Base-by-base conservation (phyloP, 2,888 invertebrate genomes). In the Cryptophagus acutangulus region DNA sequence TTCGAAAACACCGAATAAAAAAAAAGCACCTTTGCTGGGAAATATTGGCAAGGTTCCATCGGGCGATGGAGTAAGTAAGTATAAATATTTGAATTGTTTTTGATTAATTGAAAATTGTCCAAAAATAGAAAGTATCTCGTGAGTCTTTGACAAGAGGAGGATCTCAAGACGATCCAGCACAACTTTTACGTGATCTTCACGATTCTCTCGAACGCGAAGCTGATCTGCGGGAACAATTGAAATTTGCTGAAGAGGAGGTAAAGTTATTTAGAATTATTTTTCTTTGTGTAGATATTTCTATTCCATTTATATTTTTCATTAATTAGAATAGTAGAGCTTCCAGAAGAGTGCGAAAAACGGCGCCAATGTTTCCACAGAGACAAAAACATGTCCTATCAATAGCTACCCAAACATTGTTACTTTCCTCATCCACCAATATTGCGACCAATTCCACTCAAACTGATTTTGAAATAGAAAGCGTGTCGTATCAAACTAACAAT, bases 141-240 rank as follows among this genome's bases (percentile, higher is more conserved):
- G 84, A 84, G 35, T 84, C 85, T 1, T 64, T 87, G 2, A 86
- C 84, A 1, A 74, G 85, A 34, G 86, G 86, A 12, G 85, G 85
- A 33, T 85, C 85, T 14, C 86, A 86, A 64, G 86, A 87, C 55
- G 86, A 88, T 67, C 84, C 87, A 1, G 82, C 80, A 33, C 87
- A 90, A 62, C 70, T 93, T 26, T 73, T 91, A 46, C 74, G 91
- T 31, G 93, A 94, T 63, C 74, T 95, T 12, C 88, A 91, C 63
- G 94, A 94, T 71, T 88, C 91, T 1, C 73, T 92, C 45, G 95
- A 96, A 71, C 74, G 95, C 16, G 95, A 96, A 69, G 89, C 90
- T 1, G 95, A 96, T 71, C 73, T 95, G 10, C 78, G 90, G 38
- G 95, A 96, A 66, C 95, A 96, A 66, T 71, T 95, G 8, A 81